Evolutionary conservation across 2,888 invertebrate species (phyloP), one percentile per base, ranked within the genome.

Genomic region (Unio delphinus): DNA sequence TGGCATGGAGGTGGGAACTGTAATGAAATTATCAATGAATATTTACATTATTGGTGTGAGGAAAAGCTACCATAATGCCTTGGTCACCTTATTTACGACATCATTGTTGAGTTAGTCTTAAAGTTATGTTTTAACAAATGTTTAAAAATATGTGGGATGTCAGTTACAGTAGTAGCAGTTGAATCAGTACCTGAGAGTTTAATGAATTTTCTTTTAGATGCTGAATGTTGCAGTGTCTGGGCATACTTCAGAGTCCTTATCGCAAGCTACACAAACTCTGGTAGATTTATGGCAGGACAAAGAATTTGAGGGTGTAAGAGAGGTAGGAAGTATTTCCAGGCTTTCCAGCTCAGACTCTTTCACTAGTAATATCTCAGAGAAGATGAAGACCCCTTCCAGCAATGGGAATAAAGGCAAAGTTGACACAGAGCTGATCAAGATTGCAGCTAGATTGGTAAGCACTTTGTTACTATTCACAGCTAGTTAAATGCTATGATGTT

Each of bases 381-480:
- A 67, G 28, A 67, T 68, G 28, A 67, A 61, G 26, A 65, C 58
- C 20, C 64, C 66, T 55, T 65, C 66, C 26, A 64, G 34, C 67
- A 70, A 66, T 55, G 70, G 61, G 55, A 67, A 56, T 55, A 69
- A 59, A 60, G 76, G 56, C 68, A 75, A 59, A 75, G 75, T 65
- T 67, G 61, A 67, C 17, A 26, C 79, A 3, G 83, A 84, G 30
- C 77, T 75, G 8, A 84, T 90, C 26, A 85, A 87, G 73, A 89
- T 93, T 61, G 93, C 93, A 66, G 93, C 93, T 7, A 92, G 91
- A 90, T 92, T 92, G 90, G 93, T 92, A 87, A 85, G 86, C 75
- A 54, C 23, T 57, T 17, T 55, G 1, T 26, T 59, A 23, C 60
- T 59, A 30, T 60, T 45, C 23, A 8, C 23, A 56, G 45, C 15